These are phyloP conservation scores for Sebastes alutus DNA, from an alignment of 2,797 vertebrate genomes.

Conservation along the genomic window DNA sequence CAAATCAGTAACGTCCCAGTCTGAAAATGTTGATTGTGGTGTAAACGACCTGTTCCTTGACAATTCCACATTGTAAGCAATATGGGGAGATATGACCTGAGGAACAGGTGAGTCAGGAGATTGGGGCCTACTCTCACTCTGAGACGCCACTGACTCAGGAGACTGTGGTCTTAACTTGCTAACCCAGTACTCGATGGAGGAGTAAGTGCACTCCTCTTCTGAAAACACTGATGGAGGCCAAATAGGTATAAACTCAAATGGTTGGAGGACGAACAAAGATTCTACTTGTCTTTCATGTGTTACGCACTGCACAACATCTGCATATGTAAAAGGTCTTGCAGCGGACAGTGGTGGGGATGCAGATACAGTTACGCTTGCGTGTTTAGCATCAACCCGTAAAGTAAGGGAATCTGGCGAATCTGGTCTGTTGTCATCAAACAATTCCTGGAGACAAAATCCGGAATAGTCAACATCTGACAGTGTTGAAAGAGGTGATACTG, in stretches of 20 bases:
- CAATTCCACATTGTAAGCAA: no score
- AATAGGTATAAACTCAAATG: neutral
- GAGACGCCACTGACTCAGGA: no score
- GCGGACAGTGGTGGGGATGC: neutral
- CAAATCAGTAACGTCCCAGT: no score
- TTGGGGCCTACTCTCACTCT: no score
- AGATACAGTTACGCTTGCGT: neutral
- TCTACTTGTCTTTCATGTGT: neutral
- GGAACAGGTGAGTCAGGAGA: no score
- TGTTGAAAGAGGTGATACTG: neutral
- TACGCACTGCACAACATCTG: neutral
- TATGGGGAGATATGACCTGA: no score
- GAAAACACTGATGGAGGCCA: no score
- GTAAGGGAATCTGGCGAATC: constrained; percentile 1
- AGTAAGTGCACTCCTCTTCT: no score
- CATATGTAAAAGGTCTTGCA: neutral
- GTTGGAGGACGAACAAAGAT: neutral
- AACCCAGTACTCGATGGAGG: no score
- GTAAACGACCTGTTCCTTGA: no score
- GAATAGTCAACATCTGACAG: constrained; percentile 15
- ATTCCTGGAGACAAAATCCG: neutral
- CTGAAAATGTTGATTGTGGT: no score
- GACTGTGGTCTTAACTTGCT: no score
- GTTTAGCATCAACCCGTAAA: neutral
- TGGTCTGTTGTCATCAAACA: neutral